Base-by-base conservation (phyloP, 2,888 invertebrate genomes). In the Tiliacea citrago region DNA sequence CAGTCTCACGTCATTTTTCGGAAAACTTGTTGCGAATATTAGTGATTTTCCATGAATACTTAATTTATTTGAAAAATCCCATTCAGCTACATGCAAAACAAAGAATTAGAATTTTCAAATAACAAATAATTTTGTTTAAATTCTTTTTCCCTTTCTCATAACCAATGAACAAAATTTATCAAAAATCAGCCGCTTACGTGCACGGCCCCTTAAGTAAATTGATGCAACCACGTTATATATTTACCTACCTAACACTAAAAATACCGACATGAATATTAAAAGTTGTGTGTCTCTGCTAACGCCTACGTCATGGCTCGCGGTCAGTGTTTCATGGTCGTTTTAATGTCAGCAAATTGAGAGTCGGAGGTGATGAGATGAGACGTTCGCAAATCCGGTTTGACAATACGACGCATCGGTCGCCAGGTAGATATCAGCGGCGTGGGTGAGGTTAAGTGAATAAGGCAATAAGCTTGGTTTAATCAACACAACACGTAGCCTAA, bases 391-490 rank as follows among this genome's bases (percentile, higher is more conserved):
- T 93, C 91, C 90, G 91, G 92, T 93, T 91, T 87, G 88, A 82
- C 76, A 86, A 87, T 89, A 85, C 84, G 75, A 76, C 84, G 87
- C 85, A 85, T 90, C 89, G 88, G 87, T 88, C 84, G 84, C 87
- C 88, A 90, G 90, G 91, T 90, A 88, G 86, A 89, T 89, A 89
- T 88, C 87, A 89, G 87, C 79, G 81, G 90, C 89, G 92, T 92
- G 91, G 92, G 91, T 89, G 92, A 90, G 89, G 88, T 91, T 92
- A 93, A 95, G 92, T 93, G 94, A 94, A 94, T 95, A 95, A 94
- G 93, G 94, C 95, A 96, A 96, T 95, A 95, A 95, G 94, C 94
- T 95, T 91, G 92, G 93, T 95, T 96, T 96, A 96, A 96, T 96
- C 94, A 95, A 95, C 95, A 95, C 94, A 95, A 95, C 95, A 93